Percentiles rank a stretch among this genome's conserved stretches.
Evolutionary conservation across 1,140 invertebrate genomes (phyloP).

Genomic region (Drosophila pseudoobscura): DNA sequence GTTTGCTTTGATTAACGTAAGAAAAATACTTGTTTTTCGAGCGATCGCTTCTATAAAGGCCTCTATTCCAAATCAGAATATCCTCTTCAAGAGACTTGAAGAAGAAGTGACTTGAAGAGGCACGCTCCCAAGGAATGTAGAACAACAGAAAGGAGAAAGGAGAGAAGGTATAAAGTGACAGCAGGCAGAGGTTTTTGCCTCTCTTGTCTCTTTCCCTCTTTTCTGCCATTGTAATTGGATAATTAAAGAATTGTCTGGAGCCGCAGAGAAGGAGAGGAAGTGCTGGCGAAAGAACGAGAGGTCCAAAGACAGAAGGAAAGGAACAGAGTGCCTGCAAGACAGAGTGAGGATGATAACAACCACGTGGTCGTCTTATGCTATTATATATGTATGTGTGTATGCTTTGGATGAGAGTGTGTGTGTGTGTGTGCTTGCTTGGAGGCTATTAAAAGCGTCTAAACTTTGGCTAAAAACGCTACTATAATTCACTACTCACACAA

Average conservation of each 20-base stretch:
- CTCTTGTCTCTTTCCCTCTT: conserved; percentile 15
- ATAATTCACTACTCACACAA: conserved; percentile 58
- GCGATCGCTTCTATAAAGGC: too few relatives aligned
- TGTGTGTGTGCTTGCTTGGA: conserved; percentile 29
- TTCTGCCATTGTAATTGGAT: conserved; percentile 77
- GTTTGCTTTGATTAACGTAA: too few relatives aligned
- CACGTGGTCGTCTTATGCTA: conserved; percentile 34
- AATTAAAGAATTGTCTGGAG: conserved; percentile 74
- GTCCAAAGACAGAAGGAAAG: conserved; percentile 17
- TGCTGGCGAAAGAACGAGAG: conserved; percentile 10
- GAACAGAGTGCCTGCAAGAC: not conserved
- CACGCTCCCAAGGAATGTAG: conserved; percentile 39
- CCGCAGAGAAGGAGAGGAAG: conserved; percentile 22
- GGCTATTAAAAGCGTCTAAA: conserved; percentile 79
- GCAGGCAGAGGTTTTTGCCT: not conserved
- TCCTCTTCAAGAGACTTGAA: too few relatives aligned
- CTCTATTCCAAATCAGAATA: too few relatives aligned
- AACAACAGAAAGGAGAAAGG: conserved; percentile 29
- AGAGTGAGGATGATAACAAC: conserved; percentile 35
- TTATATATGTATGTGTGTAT: conserved; percentile 1
- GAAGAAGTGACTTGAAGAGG: conserved; percentile 8
- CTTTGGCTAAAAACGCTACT: conserved; percentile 73
- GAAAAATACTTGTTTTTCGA: too few relatives aligned
- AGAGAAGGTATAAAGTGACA: too few relatives aligned
- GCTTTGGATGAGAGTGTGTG: conserved; percentile 12